A percentile compares a stretch with the other conserved stretches of the same genome.
Conservation (phyloP, 2,888 invertebrate species). For the Vanessa cardui region DNA sequence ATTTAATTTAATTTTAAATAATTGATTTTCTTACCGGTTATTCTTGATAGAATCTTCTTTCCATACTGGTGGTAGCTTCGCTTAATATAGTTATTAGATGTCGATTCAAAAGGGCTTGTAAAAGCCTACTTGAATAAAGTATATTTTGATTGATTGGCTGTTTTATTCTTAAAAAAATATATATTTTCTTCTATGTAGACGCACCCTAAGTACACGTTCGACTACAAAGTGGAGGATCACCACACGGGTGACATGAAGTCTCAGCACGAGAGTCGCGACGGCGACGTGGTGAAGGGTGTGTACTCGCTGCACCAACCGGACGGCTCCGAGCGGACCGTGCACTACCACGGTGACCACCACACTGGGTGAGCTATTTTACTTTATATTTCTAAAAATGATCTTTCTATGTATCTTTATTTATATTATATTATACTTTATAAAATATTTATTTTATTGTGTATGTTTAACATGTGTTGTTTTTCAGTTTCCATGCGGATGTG, state of each 20-base stretch:
- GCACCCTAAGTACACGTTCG: conserved; percentile 49
- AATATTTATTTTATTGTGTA: background rate
- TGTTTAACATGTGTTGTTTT: conserved; percentile 31
- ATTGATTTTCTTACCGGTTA: no score
- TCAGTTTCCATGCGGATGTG: conserved; percentile 64
- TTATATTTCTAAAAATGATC: background rate
- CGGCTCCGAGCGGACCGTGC: conserved; percentile 74
- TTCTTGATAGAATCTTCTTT: no score
- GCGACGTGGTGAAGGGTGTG: conserved; percentile 66
- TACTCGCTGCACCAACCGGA: conserved; percentile 77
- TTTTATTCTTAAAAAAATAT: no score
- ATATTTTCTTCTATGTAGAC: conserved; percentile 29
- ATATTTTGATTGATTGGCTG: no score
- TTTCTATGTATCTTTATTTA: no score
- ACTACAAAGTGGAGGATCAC: conserved; percentile 59
- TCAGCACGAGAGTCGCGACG: conserved; percentile 73
- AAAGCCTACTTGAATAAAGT: no score
- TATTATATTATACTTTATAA: background rate
- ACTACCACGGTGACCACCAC: conserved; percentile 74
- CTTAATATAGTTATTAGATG: no score
- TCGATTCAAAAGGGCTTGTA: no score
- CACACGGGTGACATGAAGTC: conserved; percentile 80
- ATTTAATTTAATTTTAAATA: no score
- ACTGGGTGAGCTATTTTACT: conserved; percentile 47
- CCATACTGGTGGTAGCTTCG: no score